phyloP scores from a whole-genome alignment of 1,140 invertebrate species.

The Phthorimaea operculella region DNA sequence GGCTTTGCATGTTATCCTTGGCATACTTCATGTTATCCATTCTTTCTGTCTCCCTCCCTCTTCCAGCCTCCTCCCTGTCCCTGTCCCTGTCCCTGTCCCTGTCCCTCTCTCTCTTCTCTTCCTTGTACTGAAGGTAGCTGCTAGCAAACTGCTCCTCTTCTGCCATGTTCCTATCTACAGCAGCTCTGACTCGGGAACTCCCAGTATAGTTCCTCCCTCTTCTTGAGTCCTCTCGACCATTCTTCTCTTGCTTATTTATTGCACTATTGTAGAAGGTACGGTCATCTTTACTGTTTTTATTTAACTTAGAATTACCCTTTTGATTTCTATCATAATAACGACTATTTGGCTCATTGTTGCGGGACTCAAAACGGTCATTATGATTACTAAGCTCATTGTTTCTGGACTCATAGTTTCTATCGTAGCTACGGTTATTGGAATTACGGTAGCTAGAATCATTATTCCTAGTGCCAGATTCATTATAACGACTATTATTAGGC shows the following conservation, averaged over 20 bases:
- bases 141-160: constrained; percentile 59
- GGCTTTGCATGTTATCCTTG: constrained; percentile 5
- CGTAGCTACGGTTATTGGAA: constrained; percentile 15
- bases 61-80: constrained; percentile 1
- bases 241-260: constrained; percentile 43
- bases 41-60: background rate
- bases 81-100: background rate
- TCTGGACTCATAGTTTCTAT: constrained; percentile 2
- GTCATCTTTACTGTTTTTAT: constrained; percentile 8
- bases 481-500: constrained; percentile 7
- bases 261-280: constrained; percentile 54
- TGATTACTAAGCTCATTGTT: constrained; percentile 7
- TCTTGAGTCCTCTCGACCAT: constrained; percentile 36
- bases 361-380: constrained; percentile 14
- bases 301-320: background rate
- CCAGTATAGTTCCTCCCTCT: constrained; percentile 37
- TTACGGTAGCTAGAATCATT: constrained; percentile 18
- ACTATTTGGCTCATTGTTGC: constrained; percentile 22
- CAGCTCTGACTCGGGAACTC: constrained; percentile 33
- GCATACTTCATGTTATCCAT: too few species aligned
- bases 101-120: constrained; percentile 29
- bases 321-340: constrained; percentile 6
- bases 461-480: constrained; percentile 3
- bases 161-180: constrained; percentile 29
- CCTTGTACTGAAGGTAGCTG: constrained; percentile 30